Evolutionary conservation across 2,888 invertebrate species (phyloP), one percentile per base, ranked within the genome.

Genomic region (Caenorhabditis becei): DNA sequence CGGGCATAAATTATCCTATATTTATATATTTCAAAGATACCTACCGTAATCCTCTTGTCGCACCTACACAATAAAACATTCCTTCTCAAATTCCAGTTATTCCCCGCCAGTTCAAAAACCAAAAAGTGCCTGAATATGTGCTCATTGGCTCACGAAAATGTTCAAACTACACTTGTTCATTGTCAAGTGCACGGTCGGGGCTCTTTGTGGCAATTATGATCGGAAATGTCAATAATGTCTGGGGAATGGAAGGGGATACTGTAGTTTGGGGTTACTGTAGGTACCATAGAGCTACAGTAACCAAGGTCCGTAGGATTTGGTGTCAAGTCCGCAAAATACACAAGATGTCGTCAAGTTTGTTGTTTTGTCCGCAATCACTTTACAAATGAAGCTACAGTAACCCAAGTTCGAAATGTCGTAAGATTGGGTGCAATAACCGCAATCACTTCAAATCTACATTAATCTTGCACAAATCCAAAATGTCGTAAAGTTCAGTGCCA

Each of bases 101-200:
- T 41, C 10, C 14, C 14, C 11, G 14, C 54, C 32, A 61, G 72
- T 56, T 63, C 63, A 63, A 63, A 53, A 62, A 49, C 35, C 72
- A 54, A 72, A 72, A 41, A 41, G 41, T 41, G 8, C 14, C 41
- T 14, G 2, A 32, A 32, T 41, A 11, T 41, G 41, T 41, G 41
- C 14, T 41, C 14, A 11, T 14, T 11, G 14, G 41, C 41, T 14
- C 14, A 41, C 2, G 14, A 2, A 14, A 11, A 23, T 28, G 47
- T 54, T 24, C 72, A 74, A 51, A 65, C 74, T 74, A 74, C 65
- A 74, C 54, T 65, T 74, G 44, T 59, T 44, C n/a, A n/a, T n/a
- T n/a, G n/a, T 74, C 74, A 41, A 74, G 74, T 65, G 74, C 41
- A n/a, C 20, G 51, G 24, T 44, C 59, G 18, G 41, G 14, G 47